phyloP scores from a whole-genome alignment of 92 coral and sea anemone species.

The Palythoa heliodiscus region DNA sequence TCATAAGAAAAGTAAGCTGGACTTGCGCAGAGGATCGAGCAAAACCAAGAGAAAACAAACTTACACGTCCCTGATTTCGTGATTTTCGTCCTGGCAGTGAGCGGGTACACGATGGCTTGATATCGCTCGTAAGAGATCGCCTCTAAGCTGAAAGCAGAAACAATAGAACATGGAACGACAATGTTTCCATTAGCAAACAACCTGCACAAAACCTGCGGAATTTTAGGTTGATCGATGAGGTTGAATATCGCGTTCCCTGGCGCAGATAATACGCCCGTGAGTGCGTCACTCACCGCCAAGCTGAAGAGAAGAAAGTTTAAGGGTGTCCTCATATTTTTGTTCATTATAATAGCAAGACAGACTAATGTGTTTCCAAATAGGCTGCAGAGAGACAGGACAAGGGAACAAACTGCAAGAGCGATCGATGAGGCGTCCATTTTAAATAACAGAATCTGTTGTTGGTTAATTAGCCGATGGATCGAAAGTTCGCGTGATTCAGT shows the following conservation, averaged over 20 bases:
- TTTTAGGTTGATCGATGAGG: background rate
- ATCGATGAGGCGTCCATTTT: background rate
- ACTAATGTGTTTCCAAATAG: slow-evolving; percentile 8
- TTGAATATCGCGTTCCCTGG: background rate
- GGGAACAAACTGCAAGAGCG: background rate
- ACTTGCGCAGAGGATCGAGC: background rate
- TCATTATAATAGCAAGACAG: background rate
- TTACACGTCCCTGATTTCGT: background rate
- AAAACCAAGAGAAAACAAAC: background rate
- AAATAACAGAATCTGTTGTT: background rate
- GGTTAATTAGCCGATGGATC: too few species aligned
- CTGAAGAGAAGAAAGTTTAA: slow-evolving; percentile 5
- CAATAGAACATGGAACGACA: background rate
- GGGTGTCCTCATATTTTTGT: slow-evolving; percentile 15
- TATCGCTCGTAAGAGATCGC: slow-evolving; percentile 16
- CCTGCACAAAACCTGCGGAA: background rate
- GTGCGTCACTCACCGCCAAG: background rate
- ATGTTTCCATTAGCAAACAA: slow-evolving; percentile 1
- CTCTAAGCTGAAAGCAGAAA: background rate
- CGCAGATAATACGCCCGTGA: background rate
- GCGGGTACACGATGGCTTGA: slow-evolving; percentile 10
- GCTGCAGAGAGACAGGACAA: background rate
- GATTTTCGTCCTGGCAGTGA: slow-evolving; percentile 5
- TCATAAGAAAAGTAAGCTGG: slow-evolving; percentile 8
- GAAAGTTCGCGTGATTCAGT: too few species aligned